Percentiles rank a stretch among this genome's conserved stretches.
Conservation (phyloP, 2,888 invertebrate genomes). For the Noctua janthina region DNA sequence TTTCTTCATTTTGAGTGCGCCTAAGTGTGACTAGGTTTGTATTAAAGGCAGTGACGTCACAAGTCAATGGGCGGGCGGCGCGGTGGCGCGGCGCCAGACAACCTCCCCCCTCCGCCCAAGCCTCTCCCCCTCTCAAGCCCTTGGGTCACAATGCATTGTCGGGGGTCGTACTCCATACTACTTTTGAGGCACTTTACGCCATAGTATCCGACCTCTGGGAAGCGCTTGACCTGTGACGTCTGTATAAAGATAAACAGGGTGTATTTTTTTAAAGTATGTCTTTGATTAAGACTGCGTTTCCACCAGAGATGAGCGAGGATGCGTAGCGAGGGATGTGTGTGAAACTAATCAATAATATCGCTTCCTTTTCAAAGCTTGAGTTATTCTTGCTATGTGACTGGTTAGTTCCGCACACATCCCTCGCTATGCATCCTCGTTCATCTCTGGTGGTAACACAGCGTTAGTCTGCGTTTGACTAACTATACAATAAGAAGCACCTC, state of each 20-base stretch:
- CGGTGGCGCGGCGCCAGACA: constrained; percentile 73
- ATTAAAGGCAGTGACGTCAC: constrained; percentile 74
- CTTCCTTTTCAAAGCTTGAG: too few species aligned
- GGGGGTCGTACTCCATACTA: constrained; percentile 43
- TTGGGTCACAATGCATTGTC: constrained; percentile 36
- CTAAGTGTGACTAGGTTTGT: constrained; percentile 37
- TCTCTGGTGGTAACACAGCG: too few species aligned
- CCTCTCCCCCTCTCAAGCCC: constrained; percentile 31
- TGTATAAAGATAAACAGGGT: not conserved
- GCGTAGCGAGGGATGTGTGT: too few species aligned
- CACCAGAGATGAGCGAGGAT: too few species aligned
- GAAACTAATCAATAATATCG: too few species aligned
- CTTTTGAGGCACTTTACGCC: constrained; percentile 34
- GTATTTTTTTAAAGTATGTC: not conserved
- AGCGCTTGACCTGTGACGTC: constrained; percentile 26
- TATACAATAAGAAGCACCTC: not conserved
- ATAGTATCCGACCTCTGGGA: constrained; percentile 28
- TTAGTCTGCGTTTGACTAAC: not conserved
- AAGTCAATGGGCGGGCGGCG: constrained; percentile 75
- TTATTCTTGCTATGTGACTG: too few species aligned
- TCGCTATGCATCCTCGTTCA: too few species aligned
- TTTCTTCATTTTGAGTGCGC: constrained; percentile 40
- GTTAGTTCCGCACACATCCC: too few species aligned
- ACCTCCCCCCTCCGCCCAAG: constrained; percentile 25
- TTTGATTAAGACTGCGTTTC: not conserved